Evolutionary conservation across 2,797 vertebrate species (phyloP).

Genomic region (Cephalopachus bancanus): DNA sequence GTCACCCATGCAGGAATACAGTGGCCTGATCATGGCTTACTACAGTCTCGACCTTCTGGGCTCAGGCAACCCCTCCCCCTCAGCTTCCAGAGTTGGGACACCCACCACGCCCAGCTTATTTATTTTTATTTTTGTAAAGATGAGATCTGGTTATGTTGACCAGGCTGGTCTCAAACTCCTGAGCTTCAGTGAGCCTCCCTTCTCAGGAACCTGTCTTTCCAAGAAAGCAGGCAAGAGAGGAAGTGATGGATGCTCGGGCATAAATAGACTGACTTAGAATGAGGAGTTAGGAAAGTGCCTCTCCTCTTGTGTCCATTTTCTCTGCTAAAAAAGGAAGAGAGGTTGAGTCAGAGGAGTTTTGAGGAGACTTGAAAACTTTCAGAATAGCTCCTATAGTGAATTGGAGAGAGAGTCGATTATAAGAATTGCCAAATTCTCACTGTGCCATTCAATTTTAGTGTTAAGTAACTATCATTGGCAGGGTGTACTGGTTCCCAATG

Average conservation of each 20-base stretch:
- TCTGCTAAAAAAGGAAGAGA: background rate
- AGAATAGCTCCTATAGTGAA: background rate
- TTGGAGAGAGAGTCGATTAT: background rate
- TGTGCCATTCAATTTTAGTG: background rate
- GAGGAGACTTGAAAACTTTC: background rate
- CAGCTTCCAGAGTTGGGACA: too few species aligned
- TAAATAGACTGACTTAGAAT: background rate
- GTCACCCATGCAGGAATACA: too few species aligned
- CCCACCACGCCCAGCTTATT: too few species aligned
- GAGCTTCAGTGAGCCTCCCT: too few species aligned
- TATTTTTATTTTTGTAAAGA: too few species aligned
- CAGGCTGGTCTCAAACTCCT: too few species aligned
- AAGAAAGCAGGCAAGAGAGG: background rate
- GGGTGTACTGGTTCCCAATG: too few species aligned
- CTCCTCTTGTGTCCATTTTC: background rate
- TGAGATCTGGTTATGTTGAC: too few species aligned
- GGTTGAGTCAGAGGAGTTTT: background rate
- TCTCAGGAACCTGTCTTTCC: background rate
- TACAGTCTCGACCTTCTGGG: too few species aligned
- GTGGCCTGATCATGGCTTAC: too few species aligned
- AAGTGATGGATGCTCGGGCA: accelerated
- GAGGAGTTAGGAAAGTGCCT: background rate
- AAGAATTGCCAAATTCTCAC: background rate
- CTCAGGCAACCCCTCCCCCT: too few species aligned
- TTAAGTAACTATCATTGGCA: background rate